phyloP scores from a whole-genome alignment of 2,888 invertebrate genomes.

The Nephrotoma guestfalica region DNA sequence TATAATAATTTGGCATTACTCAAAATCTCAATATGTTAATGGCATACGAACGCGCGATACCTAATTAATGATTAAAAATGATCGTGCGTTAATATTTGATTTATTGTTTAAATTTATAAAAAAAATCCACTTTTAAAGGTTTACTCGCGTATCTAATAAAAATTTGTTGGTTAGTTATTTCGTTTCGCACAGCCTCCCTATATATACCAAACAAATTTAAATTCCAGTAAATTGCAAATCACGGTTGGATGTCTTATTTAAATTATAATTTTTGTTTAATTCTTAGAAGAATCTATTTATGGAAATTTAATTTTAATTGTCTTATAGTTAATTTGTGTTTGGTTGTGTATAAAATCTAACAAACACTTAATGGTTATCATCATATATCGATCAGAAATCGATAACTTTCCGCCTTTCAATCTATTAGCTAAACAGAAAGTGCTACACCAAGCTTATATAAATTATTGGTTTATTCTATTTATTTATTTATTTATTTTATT shows the following conservation, averaged over 20 bases:
- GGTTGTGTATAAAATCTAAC: neutral
- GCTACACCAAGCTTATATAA: neutral
- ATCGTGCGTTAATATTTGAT: neutral
- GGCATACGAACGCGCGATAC: neutral
- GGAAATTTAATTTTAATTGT: neutral
- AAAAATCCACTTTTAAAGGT: neutral
- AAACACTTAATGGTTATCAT: neutral
- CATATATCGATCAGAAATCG: neutral
- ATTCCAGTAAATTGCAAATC: neutral
- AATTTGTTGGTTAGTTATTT: neutral
- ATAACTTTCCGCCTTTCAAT: neutral
- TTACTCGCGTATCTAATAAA: neutral
- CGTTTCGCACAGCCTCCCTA: neutral
- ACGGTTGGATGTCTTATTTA: neutral
- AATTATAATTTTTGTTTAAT: neutral
- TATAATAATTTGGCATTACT: neutral
- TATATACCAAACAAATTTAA: neutral
- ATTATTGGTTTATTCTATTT: neutral
- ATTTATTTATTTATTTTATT: neutral
- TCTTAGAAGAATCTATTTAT: neutral
- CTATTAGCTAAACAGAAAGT: neutral
- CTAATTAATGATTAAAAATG: neutral
- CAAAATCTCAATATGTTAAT: neutral
- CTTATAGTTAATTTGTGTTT: neutral
- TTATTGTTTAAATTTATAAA: neutral